phyloP scores from a whole-genome alignment of 2,888 invertebrate species.

The Taphrorychus bicolor region DNA sequence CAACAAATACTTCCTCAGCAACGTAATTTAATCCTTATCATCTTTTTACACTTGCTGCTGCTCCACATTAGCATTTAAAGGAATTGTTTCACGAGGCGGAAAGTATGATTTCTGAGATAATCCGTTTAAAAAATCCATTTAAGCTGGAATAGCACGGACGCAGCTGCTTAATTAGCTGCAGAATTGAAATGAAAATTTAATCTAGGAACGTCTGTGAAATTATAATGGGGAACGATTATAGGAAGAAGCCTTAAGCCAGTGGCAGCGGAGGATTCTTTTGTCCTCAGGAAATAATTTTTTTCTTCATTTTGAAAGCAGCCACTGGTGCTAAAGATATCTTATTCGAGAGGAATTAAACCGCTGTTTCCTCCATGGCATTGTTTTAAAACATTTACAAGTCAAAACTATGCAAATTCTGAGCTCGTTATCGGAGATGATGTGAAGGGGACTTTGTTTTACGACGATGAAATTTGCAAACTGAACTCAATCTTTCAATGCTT shows the following conservation, averaged over 20 bases:
- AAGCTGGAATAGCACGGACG: slow-evolving; percentile 24
- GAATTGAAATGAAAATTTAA: slow-evolving; percentile 30
- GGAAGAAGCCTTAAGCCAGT: slow-evolving; percentile 2
- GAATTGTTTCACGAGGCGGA: slow-evolving; percentile 17
- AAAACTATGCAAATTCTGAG: slow-evolving; percentile 50
- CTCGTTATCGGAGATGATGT: slow-evolving; percentile 30
- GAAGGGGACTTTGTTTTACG: slow-evolving; percentile 12
- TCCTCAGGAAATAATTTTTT: not conserved
- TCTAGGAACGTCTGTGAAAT: slow-evolving; percentile 23
- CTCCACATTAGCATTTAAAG: slow-evolving; percentile 24
- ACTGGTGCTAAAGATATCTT: slow-evolving; percentile 19
- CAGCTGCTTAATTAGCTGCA: slow-evolving; percentile 30
- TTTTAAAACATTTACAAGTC: slow-evolving; percentile 49
- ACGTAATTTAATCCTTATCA: not conserved
- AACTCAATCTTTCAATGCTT: not conserved
- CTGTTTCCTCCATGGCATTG: slow-evolving; percentile 44
- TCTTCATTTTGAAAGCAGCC: too few relatives aligned
- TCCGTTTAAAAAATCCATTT: slow-evolving; percentile 30
- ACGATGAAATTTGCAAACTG: slow-evolving; percentile 1
- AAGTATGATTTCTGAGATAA: slow-evolving; percentile 24
- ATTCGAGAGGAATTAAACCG: slow-evolving; percentile 43
- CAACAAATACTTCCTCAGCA: not conserved
- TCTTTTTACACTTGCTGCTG: not conserved
- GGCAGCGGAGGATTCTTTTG: not conserved
- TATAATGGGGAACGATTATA: slow-evolving; percentile 16